Base-by-base conservation (phyloP, 64 coral and sea anemone species). In the Montipora capricornis region DNA sequence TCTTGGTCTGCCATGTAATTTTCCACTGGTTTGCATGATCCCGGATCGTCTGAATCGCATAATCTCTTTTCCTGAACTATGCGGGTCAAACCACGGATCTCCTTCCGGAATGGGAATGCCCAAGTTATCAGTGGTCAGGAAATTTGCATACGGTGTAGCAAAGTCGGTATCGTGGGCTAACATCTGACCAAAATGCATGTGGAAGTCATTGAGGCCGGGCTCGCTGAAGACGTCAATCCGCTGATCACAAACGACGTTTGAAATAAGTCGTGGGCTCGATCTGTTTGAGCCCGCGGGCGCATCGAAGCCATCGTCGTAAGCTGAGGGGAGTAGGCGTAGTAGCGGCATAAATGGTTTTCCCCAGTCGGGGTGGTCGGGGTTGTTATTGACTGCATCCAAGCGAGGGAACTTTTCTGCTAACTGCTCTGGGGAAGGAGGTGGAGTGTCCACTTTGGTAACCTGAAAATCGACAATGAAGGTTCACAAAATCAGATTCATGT, bases 91-190 rank as follows among this genome's bases (percentile, higher is more conserved):
- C 98, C 98, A 99, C 44, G 98, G 75, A 45, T 99, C 98, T 19
- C 98, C 98, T 24, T 70, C 78, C 0, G 98, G 98, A 74, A 99
- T 96, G 0, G 89, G 62, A 49, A 99, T 99, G 4, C 95, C 98
- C 44, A 99, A 83, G 74, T 99, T 99, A 77, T 99, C 98, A 60
- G 95, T 91, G 17, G 98, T 91, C 45, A 99, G 58, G 62, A 96
- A 94, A 81, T 99, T 99, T 58, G 98, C 98, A 60, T 99, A 99
- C 4, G 98, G 98, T 29, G 98, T 99, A n/a, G 98, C 95, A 64
- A 99, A 99, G 22, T 99, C 98, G 5, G 92, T 94, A 89, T 99
- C 98, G 74, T 99, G 98, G n/a, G 98, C 98, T 14, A 99, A 49
- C 11, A 99, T 88, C 64, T 99, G 98, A 0, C 98, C 98, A 90